These are phyloP conservation scores for Megaceryle torquata DNA, from an alignment of 2,113 vertebrate genomes.

Conservation along the genomic window DNA sequence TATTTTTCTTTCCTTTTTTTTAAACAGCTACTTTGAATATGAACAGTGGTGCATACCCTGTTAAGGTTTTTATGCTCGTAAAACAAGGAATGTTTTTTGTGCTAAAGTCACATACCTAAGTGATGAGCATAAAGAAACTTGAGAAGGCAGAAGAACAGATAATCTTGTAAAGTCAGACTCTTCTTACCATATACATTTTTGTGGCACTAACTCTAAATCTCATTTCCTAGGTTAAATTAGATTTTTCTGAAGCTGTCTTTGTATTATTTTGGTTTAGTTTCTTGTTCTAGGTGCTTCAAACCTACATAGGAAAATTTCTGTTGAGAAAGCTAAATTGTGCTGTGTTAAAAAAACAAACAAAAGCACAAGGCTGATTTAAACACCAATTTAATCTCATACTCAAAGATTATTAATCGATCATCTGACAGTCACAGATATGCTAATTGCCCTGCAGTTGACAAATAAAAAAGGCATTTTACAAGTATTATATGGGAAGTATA, in stretches of 20 bases:
- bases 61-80: not conserved
- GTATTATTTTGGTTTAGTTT: not conserved
- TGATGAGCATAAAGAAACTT: not conserved
- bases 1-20: too few relatives aligned
- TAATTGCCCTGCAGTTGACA: not conserved
- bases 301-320: not conserved
- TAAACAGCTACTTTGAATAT: not conserved
- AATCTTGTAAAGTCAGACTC: not conserved
- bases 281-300: not conserved
- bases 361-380: not conserved
- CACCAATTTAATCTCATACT: not conserved
- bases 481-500: not conserved
- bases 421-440: not conserved
- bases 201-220: not conserved
- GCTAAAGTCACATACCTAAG: not conserved
- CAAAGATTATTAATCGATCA: not conserved
- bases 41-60: not conserved
- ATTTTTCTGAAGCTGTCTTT: not conserved
- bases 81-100: not conserved
- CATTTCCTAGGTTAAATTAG: not conserved
- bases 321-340: not conserved
- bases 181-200: not conserved
- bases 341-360: not conserved
- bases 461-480: not conserved
- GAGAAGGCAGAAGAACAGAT: not conserved